Conservation (phyloP, 2,888 invertebrate species). For the Drosophila nigricruria region DNA sequence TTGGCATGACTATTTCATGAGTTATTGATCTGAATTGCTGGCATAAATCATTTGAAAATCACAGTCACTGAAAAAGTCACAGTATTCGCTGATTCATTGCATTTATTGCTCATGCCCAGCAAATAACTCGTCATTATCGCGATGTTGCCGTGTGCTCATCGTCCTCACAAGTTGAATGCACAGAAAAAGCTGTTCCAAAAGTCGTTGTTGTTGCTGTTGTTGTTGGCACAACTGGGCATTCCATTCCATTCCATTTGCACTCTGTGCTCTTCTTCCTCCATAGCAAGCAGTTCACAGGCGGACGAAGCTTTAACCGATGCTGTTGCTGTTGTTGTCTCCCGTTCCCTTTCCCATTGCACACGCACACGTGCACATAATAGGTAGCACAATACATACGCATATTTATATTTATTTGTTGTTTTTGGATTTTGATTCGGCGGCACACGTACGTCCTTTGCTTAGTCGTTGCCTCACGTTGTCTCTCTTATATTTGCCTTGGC, state of each 20-base stretch:
- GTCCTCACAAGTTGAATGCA: constrained; percentile 49
- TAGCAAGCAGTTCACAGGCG: constrained; percentile 19
- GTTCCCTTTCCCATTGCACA: constrained; percentile 18
- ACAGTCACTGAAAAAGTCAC: constrained; percentile 24
- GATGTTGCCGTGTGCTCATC: constrained; percentile 50
- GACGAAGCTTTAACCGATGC: constrained; percentile 49
- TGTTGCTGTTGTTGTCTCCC: constrained; percentile 23
- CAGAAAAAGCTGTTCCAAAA: constrained; percentile 71
- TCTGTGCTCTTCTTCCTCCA: constrained; percentile 25
- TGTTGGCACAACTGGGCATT: constrained; percentile 51
- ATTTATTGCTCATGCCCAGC: constrained; percentile 46
- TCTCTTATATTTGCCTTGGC: constrained; percentile 13
- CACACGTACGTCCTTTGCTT: constrained; percentile 53
- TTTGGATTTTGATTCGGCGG: constrained; percentile 33
- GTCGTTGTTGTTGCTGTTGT: constrained; percentile 61
- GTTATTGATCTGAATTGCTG: constrained; percentile 5
- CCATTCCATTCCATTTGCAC: constrained; percentile 54
- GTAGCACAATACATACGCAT: constrained; percentile 9
- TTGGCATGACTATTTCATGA: not conserved
- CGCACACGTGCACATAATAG: constrained; percentile 2
- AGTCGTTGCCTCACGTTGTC: constrained; percentile 28
- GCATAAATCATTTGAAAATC: constrained; percentile 14
- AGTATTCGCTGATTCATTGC: constrained; percentile 42
- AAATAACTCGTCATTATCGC: constrained; percentile 48
- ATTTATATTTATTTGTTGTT: constrained; percentile 44